Conservation (phyloP, 2,888 invertebrate species). For the Drepana falcataria region DNA sequence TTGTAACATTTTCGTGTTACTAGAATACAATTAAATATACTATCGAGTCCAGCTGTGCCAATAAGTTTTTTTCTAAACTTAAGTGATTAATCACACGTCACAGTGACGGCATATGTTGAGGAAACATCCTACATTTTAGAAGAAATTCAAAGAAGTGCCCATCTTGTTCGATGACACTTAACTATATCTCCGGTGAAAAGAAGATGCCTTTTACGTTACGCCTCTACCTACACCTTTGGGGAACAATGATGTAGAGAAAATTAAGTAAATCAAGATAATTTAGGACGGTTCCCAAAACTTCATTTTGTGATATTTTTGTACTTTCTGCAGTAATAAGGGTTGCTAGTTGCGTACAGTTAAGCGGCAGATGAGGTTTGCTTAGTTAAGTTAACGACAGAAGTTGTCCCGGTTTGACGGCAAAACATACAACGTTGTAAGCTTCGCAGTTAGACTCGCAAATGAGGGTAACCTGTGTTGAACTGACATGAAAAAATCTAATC, state of each 20-base stretch:
- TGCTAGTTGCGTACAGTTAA: not conserved
- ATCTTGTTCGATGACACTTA: no score
- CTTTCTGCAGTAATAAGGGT: not conserved
- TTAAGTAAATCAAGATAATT: not conserved
- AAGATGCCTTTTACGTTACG: no score
- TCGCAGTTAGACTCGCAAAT: not conserved
- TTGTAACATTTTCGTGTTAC: no score
- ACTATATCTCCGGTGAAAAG: no score
- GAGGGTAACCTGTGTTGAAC: not conserved
- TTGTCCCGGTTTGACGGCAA: not conserved
- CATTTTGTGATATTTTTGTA: not conserved
- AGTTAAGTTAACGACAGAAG: slow-evolving; percentile 13
- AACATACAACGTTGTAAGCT: not conserved
- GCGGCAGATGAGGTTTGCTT: slow-evolving; percentile 5
- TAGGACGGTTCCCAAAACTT: not conserved
- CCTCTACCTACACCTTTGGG: slow-evolving; percentile 5
- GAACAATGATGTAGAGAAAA: not conserved
- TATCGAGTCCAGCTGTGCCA: no score
- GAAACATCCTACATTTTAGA: no score
- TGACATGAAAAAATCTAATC: no score
- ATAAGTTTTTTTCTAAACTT: no score
- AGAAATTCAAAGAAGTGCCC: no score
- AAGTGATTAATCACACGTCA: no score
- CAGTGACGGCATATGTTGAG: no score
- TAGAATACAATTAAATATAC: no score